Conservation (phyloP, 2,888 invertebrate genomes). For the Phaedon cochleariae region DNA sequence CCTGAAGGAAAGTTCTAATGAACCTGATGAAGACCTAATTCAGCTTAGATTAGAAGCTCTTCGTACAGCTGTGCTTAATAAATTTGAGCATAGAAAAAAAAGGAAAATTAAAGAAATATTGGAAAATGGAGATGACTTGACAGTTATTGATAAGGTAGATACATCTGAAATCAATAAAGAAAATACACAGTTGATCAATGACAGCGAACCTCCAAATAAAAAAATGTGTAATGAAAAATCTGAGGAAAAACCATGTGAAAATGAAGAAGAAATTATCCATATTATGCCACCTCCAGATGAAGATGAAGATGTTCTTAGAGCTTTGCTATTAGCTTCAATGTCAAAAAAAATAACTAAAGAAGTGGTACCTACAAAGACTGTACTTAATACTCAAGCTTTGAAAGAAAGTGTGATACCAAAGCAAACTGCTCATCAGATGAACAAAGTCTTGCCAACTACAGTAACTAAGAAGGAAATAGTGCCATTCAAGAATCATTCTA, state of each 20-base stretch:
- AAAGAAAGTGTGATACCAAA: not conserved
- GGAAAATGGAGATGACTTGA: constrained; percentile 19
- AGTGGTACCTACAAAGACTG: constrained; percentile 8
- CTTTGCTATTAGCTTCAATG: constrained; percentile 68
- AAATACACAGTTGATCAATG: constrained; percentile 43
- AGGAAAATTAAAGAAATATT: no score
- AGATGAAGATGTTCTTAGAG: constrained; percentile 70
- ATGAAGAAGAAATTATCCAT: no score
- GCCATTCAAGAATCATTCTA: constrained; percentile 17
- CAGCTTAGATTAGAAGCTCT: constrained; percentile 72
- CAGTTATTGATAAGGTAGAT: constrained; percentile 25
- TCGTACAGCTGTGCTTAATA: constrained; percentile 74
- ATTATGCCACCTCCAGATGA: constrained; percentile 65
- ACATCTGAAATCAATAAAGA: constrained; percentile 47
- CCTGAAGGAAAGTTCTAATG: constrained; percentile 32
- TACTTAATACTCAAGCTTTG: not conserved
- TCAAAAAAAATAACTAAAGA: constrained; percentile 65
- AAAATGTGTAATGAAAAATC: constrained; percentile 27
- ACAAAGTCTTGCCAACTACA: not conserved
- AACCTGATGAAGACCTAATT: constrained; percentile 67
- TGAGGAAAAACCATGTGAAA: constrained; percentile 2
- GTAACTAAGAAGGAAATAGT: not conserved
- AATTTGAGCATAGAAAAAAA: constrained; percentile 68
- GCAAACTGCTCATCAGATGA: not conserved
- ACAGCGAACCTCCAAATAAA: constrained; percentile 55